Conservation (phyloP, 2,888 invertebrate species). For the Stomorhina lunata region DNA sequence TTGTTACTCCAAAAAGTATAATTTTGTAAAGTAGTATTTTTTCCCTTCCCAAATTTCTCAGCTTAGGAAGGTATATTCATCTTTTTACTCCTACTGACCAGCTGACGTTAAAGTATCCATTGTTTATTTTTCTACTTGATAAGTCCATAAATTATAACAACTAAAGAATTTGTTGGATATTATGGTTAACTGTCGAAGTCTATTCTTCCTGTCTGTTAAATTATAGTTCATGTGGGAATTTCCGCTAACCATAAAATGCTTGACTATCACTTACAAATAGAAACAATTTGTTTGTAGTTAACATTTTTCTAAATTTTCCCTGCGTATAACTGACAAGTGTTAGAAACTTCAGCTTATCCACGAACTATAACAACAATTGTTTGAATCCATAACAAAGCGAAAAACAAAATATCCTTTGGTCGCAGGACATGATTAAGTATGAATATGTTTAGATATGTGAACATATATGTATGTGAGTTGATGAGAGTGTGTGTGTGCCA, state of each 20-base stretch:
- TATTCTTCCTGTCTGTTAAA: constrained; percentile 40
- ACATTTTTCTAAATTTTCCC: neutral
- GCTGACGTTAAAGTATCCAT: neutral
- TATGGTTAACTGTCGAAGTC: constrained; percentile 20
- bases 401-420: constrained; percentile 28
- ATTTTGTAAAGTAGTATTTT: no score
- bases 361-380: neutral
- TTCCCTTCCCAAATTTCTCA: no score
- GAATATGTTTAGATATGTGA: neutral
- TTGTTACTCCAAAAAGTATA: no score
- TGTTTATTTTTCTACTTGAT: constrained; percentile 53
- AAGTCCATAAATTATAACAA: constrained; percentile 60
- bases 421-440: constrained; percentile 8
- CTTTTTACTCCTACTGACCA: neutral
- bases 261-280: constrained; percentile 48
- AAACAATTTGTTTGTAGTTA: constrained; percentile 21
- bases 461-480: neutral
- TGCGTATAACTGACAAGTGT: no score
- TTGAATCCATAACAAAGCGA: constrained; percentile 18
- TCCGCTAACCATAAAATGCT: constrained; percentile 25
- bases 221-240: constrained; percentile 61
- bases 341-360: constrained; percentile 23
- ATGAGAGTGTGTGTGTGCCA: neutral
- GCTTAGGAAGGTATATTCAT: neutral
- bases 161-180: constrained; percentile 45